Base-by-base conservation (phyloP, 1,140 invertebrate species). In the Brachionus rubens region DNA sequence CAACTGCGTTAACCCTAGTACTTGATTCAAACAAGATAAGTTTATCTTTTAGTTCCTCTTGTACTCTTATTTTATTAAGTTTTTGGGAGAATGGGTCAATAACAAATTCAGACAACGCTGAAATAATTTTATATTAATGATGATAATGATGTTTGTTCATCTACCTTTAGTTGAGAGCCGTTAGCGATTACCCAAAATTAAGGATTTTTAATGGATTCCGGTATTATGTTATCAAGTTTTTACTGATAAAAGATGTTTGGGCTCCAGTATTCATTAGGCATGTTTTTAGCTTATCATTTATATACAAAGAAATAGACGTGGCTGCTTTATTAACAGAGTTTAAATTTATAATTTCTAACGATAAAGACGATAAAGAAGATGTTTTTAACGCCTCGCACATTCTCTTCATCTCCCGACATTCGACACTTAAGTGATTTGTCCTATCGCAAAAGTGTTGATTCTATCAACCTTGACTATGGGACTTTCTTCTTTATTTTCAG, bases 71-170 rank as follows among this genome's bases (percentile, higher is more conserved):
- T 21, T 40, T 33, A 33, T n/a, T 36, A 36, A 21, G 19, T 59
- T n/a, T 19, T 33, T 12, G 16, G 14, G 54, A 16, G 41, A 43
- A 65, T 43, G 7, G 59, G 59, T 41, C 41, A 33, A 65, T 10
- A 24, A 65, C 40, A 10, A 65, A 10, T 19, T 65, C 41, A 21
- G 36, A 19, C n/a, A n/a, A n/a, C n/a, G n/a, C n/a, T n/a, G n/a
- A n/a, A n/a, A n/a, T n/a, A n/a, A n/a, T n/a, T 59, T 30, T 30
- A 59, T 30, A 33, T 59, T 28, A 59, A 59, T 59, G 28, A 33
- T 33, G n/a, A 9, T 14, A n/a, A 9, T 26, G n/a, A n/a, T n/a
- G n/a, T 59, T 59, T 59, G 24, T 16, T 24, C 30, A 59, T 16
- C 6, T 33, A 36, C 14, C 21, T 36, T 30, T 33, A 59, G 21